These are phyloP conservation scores for Thymelicus sylvestris DNA, from an alignment of 2,888 invertebrate species.

Conservation along the genomic window DNA sequence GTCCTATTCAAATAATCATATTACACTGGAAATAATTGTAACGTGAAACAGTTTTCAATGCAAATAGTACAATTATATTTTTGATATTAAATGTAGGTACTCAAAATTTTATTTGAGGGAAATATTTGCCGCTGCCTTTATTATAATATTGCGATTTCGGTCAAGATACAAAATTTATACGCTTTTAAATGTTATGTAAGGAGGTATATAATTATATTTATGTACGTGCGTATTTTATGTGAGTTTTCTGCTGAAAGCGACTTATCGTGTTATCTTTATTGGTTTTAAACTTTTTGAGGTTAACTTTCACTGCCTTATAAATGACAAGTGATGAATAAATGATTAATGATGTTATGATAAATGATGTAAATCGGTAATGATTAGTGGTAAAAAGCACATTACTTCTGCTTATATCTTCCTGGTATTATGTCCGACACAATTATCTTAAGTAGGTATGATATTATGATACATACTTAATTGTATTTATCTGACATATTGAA, in stretches of 20 bases:
- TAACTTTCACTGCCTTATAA: slow-evolving; percentile 25
- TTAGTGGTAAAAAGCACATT: background rate
- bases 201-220: too few species aligned
- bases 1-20: background rate
- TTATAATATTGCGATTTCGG: background rate
- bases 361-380: background rate
- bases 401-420: background rate
- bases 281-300: background rate
- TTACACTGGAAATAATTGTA: background rate
- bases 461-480: too few species aligned
- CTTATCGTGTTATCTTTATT: background rate
- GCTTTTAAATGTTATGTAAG: too few species aligned
- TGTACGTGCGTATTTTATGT: too few species aligned
- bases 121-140: background rate
- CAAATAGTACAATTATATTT: slow-evolving; percentile 8
- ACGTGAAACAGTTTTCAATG: background rate
- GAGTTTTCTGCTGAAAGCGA: too few species aligned
- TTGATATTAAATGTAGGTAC: background rate
- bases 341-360: background rate
- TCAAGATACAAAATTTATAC: too few species aligned
- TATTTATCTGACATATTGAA: too few species aligned
- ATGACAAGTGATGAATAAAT: slow-evolving; percentile 4
- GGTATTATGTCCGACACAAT: background rate
- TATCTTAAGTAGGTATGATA: too few species aligned
- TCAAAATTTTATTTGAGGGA: slow-evolving; percentile 1